These are phyloP conservation scores for Oxyteleia sp. DNA, from an alignment of 2,888 invertebrate species.

Conservation along the genomic window DNA sequence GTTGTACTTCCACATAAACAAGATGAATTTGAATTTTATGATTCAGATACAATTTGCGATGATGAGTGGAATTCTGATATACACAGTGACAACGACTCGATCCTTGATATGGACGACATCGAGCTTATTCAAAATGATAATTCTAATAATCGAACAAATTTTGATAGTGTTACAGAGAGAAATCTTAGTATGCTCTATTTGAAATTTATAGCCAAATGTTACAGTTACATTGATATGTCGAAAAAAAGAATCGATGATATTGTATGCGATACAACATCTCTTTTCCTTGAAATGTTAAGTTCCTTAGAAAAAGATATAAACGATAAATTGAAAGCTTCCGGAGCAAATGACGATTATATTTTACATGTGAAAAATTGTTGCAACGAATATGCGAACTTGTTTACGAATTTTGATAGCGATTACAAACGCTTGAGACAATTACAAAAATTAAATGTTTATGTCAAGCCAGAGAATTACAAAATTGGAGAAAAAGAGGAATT, in stretches of 20 bases:
- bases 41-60: no score
- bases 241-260: background rate
- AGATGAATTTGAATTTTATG: background rate
- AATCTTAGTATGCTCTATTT: background rate
- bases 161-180: background rate
- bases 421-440: background rate
- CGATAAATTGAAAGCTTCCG: background rate
- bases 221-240: background rate
- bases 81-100: no score
- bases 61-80: no score
- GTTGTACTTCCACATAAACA: no score
- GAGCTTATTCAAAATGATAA: background rate
- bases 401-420: background rate
- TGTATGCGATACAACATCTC: background rate
- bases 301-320: background rate
- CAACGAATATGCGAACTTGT: background rate
- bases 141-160: background rate
- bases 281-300: background rate
- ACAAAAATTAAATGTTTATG: background rate
- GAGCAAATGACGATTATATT: background rate
- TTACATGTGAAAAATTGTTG: background rate
- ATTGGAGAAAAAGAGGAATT: constrained; percentile 28
- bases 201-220: background rate
- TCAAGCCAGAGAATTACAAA: constrained; percentile 11
- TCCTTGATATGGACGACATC: no score